Evolutionary conservation across 2,888 invertebrate genomes (phyloP), one percentile per base, ranked within the genome.

Genomic region (Capitulum mitella): DNA sequence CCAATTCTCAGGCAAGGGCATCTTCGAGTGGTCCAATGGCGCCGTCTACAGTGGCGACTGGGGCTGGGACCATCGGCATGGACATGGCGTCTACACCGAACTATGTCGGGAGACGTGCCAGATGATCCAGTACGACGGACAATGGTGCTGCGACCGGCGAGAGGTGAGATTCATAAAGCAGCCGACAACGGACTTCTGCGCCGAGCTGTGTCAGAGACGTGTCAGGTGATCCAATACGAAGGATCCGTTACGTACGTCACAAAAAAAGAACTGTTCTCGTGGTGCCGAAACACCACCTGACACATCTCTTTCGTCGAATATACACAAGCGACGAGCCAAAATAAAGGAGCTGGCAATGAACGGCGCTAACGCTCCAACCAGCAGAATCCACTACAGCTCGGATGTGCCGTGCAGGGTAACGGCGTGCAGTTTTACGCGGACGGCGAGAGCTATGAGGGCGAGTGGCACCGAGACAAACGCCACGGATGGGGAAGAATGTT

Each of bases 401-500:
- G n/a, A n/a, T n/a, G n/a, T n/a, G n/a, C n/a, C n/a, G n/a, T n/a
- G 22, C 37, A 70, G 37, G 70, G 70, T 8, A 14, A 70, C 32
- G 70, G 70, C 37, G 70, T 37, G 29, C 70, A 70, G 37, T 70
- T 70, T 22, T 70, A 70, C 26, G 37, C 70, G 1, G 70, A 70
- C 26, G 37, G 70, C 37, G 70, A 70, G 70, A 37, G 70, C 22
- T 70, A 70, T 22, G 70, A 70, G 26, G 70, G 70, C 8, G 70
- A 70, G 37, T 70, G 70, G 70, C 70, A 37, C 16, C 32, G 32
- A 37, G 19, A 70, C 37, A 37, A 6, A 8, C 70, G 70, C 6
- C 70, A 37, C 37, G 70, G 70, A 37, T 70, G 70, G 70, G 70
- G 70, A 10, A 16, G 70, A 14, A 70, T 70, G 70, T 70, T 70